Base-by-base conservation (phyloP, 2,113 vertebrate species). In the Pontoporia blainvillei region DNA sequence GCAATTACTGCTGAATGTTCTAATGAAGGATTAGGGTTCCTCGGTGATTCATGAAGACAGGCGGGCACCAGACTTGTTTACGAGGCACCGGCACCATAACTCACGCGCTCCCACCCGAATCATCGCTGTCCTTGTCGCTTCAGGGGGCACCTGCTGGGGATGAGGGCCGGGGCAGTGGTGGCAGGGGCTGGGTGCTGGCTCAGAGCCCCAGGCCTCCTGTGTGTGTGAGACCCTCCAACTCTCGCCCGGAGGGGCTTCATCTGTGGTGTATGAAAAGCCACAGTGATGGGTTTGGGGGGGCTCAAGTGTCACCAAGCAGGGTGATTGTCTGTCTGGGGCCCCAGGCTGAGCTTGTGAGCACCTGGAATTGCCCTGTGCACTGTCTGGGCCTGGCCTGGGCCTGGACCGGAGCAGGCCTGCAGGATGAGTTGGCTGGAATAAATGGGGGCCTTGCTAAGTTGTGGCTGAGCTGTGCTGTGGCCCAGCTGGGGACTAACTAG, bases 1-100 rank as follows among this genome's bases (percentile, higher is more conserved):
- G 98, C 99, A 99, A 99, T 99, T 99, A 99, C 99, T 83, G 98
- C 98, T 98, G 99, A 99, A 98, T 90, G 98, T 98, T 98, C 98
- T 99, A 99, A 99, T 99, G 98, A 98, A 98, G 97, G 98, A 99
- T 99, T 98, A 98, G 96, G 96, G 98, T 98, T 97, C 97, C 75
- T 98, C 97, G 20, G 66, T 98, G 98, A 99, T 98, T 99, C 98
- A 97, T 73, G 98, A 86, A 96, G 99, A 99, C 99, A 98, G 98
- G 98, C 99, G 94, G 98, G 98, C 98, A 97, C 88, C 96, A 97
- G 98, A 98, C 98, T 98, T 98, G 98, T 96, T 97, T 97, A 94
- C 21, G 92, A 90, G 87, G 36, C 92, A 2, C 36, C 5, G 0
- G 57, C 54, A 52, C 89, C 90, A 66, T 29, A 67, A 49, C 91